These are phyloP conservation scores for Drosophila repleta DNA, from an alignment of 1,140 invertebrate species.

Conservation along the genomic window DNA sequence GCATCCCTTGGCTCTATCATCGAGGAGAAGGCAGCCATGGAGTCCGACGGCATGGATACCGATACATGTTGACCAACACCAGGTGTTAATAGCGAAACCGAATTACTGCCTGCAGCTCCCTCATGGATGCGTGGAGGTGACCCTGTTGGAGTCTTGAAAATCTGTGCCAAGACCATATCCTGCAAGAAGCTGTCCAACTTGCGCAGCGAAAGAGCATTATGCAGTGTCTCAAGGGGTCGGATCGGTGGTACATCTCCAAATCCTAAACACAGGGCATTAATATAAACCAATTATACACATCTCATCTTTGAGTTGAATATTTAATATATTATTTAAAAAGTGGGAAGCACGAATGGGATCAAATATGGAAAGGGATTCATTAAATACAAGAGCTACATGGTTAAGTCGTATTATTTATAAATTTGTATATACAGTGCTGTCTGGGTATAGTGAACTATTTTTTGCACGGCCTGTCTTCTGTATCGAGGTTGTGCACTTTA, in stretches of 20 bases:
- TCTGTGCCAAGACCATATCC: slow-evolving; percentile 89
- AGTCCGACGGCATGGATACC: slow-evolving; percentile 2
- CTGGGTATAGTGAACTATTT: too few species aligned
- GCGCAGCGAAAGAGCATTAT: slow-evolving; percentile 96
- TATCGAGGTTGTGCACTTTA: too few species aligned
- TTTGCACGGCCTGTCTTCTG: too few species aligned
- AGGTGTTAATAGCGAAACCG: not conserved
- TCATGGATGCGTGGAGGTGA: slow-evolving; percentile 86
- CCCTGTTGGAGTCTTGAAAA: slow-evolving; percentile 89
- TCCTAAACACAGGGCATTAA: slow-evolving; percentile 83
- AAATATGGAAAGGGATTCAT: not conserved
- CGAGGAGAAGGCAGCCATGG: not conserved
- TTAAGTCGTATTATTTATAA: not conserved
- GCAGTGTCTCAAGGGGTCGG: slow-evolving; percentile 96
- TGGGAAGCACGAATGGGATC: not conserved
- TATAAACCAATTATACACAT: not conserved
- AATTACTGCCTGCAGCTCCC: slow-evolving; percentile 6
- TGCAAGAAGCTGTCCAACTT: slow-evolving; percentile 95
- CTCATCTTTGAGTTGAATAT: not conserved
- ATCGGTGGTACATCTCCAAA: slow-evolving; percentile 96
- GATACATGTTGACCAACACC: not conserved
- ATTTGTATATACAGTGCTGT: too few species aligned
- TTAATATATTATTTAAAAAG: not conserved
- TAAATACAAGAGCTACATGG: slow-evolving; percentile 1
- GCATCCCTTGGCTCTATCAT: not conserved